Evolutionary conservation across 2,888 invertebrate species (phyloP).

Genomic region (Chrysolina haemoptera): DNA sequence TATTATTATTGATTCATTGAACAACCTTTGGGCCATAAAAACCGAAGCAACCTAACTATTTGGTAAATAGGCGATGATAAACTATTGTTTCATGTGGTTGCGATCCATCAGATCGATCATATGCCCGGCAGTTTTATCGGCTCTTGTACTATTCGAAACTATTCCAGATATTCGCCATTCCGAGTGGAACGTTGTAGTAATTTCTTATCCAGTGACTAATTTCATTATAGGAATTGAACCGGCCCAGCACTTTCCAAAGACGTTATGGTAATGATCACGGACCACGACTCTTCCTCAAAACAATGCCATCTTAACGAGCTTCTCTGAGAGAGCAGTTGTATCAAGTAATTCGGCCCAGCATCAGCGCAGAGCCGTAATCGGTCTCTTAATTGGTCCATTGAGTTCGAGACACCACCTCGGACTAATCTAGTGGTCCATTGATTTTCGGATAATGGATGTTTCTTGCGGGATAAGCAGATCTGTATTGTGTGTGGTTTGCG

Average conservation of each 20-base stretch:
- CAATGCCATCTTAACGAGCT: conserved; percentile 66
- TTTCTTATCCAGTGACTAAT: conserved; percentile 34
- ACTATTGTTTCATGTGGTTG: too few species aligned
- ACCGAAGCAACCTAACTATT: too few species aligned
- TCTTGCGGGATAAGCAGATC: conserved; percentile 68
- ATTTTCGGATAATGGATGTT: conserved; percentile 68
- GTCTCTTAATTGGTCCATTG: conserved; percentile 67
- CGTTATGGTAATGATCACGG: conserved; percentile 60
- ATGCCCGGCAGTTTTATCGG: too few species aligned
- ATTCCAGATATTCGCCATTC: background rate
- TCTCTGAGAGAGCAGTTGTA: conserved; percentile 64
- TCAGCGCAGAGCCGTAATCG: conserved; percentile 62
- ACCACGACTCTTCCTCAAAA: conserved; percentile 51
- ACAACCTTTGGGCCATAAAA: too few species aligned
- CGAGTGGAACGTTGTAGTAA: background rate
- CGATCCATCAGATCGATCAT: too few species aligned
- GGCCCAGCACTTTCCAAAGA: conserved; percentile 51
- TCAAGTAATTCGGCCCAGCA: conserved; percentile 65
- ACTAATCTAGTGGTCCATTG: conserved; percentile 68
- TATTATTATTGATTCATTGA: too few species aligned
- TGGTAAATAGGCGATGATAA: too few species aligned
- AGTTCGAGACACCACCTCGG: conserved; percentile 66
- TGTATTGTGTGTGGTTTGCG: conserved; percentile 68
- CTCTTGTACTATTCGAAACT: background rate
- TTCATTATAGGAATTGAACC: conserved; percentile 29